Evolutionary conservation across 2,113 vertebrate species (phyloP), one percentile per base, ranked within the genome.

Genomic region (Chaenocephalus aceratus): DNA sequence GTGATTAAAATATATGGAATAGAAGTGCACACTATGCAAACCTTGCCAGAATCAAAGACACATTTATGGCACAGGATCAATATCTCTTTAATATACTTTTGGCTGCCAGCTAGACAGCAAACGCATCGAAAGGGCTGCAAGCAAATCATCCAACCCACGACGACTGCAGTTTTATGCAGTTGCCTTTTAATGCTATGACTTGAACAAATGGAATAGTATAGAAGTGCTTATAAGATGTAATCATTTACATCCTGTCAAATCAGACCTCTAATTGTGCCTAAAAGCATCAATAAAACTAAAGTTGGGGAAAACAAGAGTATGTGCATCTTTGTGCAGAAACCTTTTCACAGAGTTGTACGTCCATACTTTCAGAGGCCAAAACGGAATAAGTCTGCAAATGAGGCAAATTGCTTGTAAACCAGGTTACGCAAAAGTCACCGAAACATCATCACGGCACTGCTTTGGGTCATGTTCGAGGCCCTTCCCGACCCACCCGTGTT

Each of bases 401-500:
- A 79, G 49, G 49, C 48, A 51, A 76, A 74, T 45, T 8, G 61
- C 67, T 86, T 66, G 62, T 70, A 77, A 89, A 90, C 77, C 59
- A 64, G 67, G 77, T 80, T 75, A 58, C 36, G 59, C 64, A 58
- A 54, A 89, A 86, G 83, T 86, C 69, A 84, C 72, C 56, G 70
- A 77, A 77, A 69, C 85, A 72, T 79, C 23, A 62, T 58, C 46
- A 54, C 21, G 69, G 74, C 18, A 5, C 44, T 67, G 52, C 80
- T 85, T 77, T 87, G 86, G 88, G 93, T 88, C 83, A 83, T 54
- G 62, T 77, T 84, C 72, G 85, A 80, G 76, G 82, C 78, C 83
- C 72, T 83, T 87, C 45, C 80, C 81, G 78, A 82, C 76, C 85
- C 71, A 72, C 77, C 77, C 51, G 56, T 83, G 85, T 90, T 94